Evolutionary conservation across 2,113 vertebrate genomes (phyloP), one percentile per base, ranked within the genome.

Genomic region (Ctenomys sociabilis): DNA sequence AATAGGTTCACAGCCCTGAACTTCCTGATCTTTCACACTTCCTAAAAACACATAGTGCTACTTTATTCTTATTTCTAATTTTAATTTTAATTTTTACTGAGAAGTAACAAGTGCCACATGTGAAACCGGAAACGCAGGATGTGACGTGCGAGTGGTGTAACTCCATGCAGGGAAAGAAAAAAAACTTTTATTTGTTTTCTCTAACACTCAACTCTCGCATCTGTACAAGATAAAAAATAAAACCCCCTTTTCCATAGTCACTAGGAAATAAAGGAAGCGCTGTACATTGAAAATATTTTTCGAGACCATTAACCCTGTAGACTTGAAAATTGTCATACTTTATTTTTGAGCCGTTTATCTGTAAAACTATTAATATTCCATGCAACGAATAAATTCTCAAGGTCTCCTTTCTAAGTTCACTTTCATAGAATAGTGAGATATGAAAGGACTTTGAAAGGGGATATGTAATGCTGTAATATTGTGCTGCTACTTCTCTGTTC

Each of bases 191-290:
- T 37, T 28, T 45, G 45, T 16, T 63, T 73, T 91, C 32, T 75
- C 17, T 63, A 82, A 66, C 40, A 86, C 43, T 81, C 37, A 63
- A 4, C 26, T 95, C 88, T 88, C 59, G 73, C 22, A 90, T 92
- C 4, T 73, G 3, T 63, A 90, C 86, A 83, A 68, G 45, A 11
- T 88, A 5, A 91, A 91, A 83, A 91, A 61, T 61, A 78, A 91
- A 87, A 75, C 12, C 32, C 68, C 0, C 19, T 59, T 94, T 75
- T 85, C 37, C 59, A 32, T 35, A 68, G 17, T 26, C 3, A 12
- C 13, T 83, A 66, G n/a, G 7, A 88, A 78, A 73, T 37, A 95
- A 80, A 81, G 9, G 21, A 90, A 95, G 91, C 68, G 17, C 17
- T 88, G 1, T 32, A n/a, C 24, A 19, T 9, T 72, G 22, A 88